Conservation (phyloP, 1,140 invertebrate genomes). For the Mylabris phalerata region DNA sequence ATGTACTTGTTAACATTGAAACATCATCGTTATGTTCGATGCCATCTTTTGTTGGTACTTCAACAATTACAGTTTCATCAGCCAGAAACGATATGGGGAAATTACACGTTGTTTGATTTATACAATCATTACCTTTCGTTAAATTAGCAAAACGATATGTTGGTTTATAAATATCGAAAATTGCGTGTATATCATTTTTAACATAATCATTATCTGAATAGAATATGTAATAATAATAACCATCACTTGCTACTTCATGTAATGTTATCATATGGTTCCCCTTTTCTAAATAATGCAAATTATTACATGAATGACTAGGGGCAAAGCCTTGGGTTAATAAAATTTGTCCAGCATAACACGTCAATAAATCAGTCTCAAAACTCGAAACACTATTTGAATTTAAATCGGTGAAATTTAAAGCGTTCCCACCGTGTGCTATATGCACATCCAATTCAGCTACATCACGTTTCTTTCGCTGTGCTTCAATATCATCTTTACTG, state of each 20-base stretch:
- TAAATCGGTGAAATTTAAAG: conserved; percentile 49
- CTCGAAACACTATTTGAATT: conserved; percentile 62
- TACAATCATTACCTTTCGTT: conserved; percentile 56
- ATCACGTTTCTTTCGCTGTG: conserved; percentile 34
- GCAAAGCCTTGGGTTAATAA: conserved; percentile 61
- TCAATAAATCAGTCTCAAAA: conserved; percentile 66
- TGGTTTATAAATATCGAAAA: conserved; percentile 78
- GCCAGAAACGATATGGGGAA: conserved; percentile 64
- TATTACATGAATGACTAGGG: conserved; percentile 56
- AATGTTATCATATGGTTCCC: conserved; percentile 55
- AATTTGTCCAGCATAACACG: conserved; percentile 67
- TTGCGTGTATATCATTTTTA: conserved; percentile 69
- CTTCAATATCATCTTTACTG: background rate
- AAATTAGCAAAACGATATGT: conserved; percentile 70
- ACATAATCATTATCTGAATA: conserved; percentile 76
- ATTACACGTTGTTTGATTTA: conserved; percentile 67
- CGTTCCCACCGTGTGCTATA: conserved; percentile 67
- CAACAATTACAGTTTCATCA: conserved; percentile 68
- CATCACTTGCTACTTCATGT: conserved; percentile 63
- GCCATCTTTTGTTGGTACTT: conserved; percentile 71
- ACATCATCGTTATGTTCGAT: conserved; percentile 66
- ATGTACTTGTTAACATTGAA: conserved; percentile 61
- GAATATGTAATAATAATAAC: conserved; percentile 83
- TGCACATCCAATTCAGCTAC: conserved; percentile 54
- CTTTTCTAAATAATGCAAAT: conserved; percentile 59